Base-by-base conservation (phyloP, 2,113 vertebrate species). In the Campylorhamphus procurvoides region DNA sequence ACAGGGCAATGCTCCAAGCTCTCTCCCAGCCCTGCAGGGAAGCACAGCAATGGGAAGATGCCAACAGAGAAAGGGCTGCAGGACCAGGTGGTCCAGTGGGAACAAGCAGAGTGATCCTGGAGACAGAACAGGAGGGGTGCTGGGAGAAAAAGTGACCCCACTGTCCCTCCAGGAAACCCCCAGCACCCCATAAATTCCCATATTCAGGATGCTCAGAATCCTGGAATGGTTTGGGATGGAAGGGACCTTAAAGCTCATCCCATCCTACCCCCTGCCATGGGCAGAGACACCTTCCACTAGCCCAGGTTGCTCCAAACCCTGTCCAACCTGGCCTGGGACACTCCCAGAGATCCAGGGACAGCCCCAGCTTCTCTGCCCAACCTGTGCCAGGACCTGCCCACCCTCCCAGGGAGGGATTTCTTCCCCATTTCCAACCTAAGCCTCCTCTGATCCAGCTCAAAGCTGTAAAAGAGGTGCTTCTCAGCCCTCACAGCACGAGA, bases 31-130 rank as follows among this genome's bases (percentile, higher is more conserved):
- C n/a, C 69, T 42, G 37, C 40, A 14, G 6, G 16, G 28, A n/a
- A 39, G 8, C 23, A 3, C 14, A 5, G 8, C 13, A 42, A 31
- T 33, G 14, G 17, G 35, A 12, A 12, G 39, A 33, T 74, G 14
- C 17, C 56, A 1, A 2, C 0, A 22, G 47, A 18, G 25, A 4
- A 47, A 25, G 0, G 40, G 31, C 4, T 2, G 35, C 0, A 0
- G 80, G 62, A 19, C 5, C 27, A 14, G 91, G 71, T 42, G 40
- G 40, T 18, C 8, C 40, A 12, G 49, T 0, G 2, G 86, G 86
- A 90, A 52, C 0, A 5, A 60, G 37, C 7, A 1, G 9, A 49
- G 40, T 0, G 1, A 68, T 9, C 40, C 60, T 2, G 0, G 39
- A 35, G 14, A 9, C 4, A 5, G 80, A 66, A 69, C 8, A 0